Conservation (phyloP, 2,797 vertebrate species). For the Delichon dasypus region DNA sequence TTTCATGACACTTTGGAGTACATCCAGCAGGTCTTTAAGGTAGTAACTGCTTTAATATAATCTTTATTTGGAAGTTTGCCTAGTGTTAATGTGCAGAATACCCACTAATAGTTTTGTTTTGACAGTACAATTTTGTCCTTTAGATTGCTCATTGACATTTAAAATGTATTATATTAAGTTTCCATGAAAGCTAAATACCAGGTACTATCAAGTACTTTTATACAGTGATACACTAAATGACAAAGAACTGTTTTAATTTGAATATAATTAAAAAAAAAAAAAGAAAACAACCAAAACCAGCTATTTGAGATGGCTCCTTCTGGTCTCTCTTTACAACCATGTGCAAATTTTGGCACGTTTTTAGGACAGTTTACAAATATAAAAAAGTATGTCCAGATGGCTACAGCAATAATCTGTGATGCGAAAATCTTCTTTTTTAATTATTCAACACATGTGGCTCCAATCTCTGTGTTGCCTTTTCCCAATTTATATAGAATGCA, state of each 20-base stretch:
- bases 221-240: background rate
- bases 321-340: background rate
- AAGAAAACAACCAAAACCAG: background rate
- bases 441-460: background rate
- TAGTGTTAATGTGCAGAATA: slow-evolving; percentile 1
- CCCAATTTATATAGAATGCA: background rate
- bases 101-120: background rate
- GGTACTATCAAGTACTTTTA: background rate
- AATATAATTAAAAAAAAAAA: background rate
- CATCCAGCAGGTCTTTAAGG: background rate
- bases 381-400: background rate
- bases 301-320: background rate
- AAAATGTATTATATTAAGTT: background rate
- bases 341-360: background rate
- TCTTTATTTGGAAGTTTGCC: slow-evolving; percentile 44
- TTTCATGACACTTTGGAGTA: background rate
- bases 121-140: background rate
- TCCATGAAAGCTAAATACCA: background rate
- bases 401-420: background rate
- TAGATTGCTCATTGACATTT: background rate
- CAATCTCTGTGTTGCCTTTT: background rate
- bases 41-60: background rate
- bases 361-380: slow-evolving; percentile 8
- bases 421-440: background rate
- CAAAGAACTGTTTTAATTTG: background rate